A percentile compares a stretch with the other conserved stretches of the same genome.
Conservation (phyloP, 2,888 invertebrate genomes). For the Antheraea yamamai region DNA sequence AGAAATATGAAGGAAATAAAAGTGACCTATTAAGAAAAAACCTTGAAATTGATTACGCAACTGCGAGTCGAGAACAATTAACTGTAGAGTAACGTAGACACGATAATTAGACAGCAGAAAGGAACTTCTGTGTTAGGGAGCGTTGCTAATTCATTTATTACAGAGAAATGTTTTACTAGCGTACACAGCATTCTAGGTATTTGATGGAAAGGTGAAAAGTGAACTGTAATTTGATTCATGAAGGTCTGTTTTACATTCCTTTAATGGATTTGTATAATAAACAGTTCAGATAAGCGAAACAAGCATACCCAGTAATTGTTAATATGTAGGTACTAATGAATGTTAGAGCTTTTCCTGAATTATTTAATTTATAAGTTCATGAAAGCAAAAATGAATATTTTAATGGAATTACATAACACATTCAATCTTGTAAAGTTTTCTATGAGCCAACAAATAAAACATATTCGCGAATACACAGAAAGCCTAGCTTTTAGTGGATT, state of each 20-base stretch:
- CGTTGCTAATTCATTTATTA: constrained; percentile 12
- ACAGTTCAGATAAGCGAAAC: neutral
- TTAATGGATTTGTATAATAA: neutral
- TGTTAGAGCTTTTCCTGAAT: too few species aligned
- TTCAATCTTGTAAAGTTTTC: too few species aligned
- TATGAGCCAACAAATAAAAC: too few species aligned
- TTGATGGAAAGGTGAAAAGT: neutral
- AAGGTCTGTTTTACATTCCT: neutral
- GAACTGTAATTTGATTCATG: neutral
- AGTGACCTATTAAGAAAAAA: neutral
- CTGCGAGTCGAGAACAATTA: neutral
- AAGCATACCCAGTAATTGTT: too few species aligned
- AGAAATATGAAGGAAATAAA: neutral
- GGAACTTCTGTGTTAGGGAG: neutral
- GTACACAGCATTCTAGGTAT: neutral
- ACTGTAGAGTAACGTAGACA: neutral
- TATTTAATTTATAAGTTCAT: too few species aligned
- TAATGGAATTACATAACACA: too few species aligned
- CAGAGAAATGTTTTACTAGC: constrained; percentile 4
- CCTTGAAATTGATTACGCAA: neutral
- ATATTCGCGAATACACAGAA: too few species aligned
- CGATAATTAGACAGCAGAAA: constrained; percentile 10
- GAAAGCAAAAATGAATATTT: too few species aligned
- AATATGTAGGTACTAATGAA: too few species aligned
- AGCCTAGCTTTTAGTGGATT: too few species aligned